A percentile compares a stretch with the other conserved stretches of the same genome.
These are phyloP conservation scores for Diplolepis rosae DNA, from an alignment of 2,888 invertebrate species.

Conservation along the genomic window DNA sequence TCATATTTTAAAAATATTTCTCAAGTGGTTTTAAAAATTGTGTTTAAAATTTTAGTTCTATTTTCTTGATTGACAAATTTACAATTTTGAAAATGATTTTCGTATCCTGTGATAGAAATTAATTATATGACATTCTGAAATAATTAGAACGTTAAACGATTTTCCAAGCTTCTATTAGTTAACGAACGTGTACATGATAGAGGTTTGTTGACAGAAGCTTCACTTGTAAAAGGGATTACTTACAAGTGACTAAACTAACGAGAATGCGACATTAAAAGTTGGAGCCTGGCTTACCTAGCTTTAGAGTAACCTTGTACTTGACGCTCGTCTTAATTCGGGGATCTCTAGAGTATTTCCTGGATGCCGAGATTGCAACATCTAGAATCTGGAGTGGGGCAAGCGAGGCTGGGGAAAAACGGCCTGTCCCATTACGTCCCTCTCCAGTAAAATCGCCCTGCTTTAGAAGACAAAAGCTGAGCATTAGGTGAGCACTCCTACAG, in stretches of 20 bases:
- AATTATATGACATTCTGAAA: background rate
- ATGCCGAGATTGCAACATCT: background rate
- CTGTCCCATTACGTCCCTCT: conserved; percentile 54
- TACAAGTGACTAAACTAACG: conserved; percentile 26
- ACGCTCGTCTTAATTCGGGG: conserved; percentile 1
- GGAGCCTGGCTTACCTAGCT: background rate
- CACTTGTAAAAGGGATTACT: background rate
- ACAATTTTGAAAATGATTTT: too few species aligned
- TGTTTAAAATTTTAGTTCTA: too few species aligned
- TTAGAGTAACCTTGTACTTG: conserved; percentile 1
- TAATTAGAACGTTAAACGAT: background rate
- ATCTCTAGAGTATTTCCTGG: conserved; percentile 29
- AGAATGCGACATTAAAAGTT: conserved; percentile 15
- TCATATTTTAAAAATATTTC: too few species aligned
- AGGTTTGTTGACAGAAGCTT: conserved; percentile 4
- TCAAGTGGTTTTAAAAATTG: too few species aligned
- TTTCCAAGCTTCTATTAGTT: background rate
- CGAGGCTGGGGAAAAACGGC: conserved; percentile 45
- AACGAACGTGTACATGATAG: background rate
- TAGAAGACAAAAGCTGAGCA: conserved; percentile 62
- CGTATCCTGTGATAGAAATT: too few species aligned
- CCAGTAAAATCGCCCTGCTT: conserved; percentile 49
- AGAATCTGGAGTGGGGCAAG: conserved; percentile 34
- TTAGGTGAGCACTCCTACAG: conserved; percentile 56
- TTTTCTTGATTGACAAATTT: too few species aligned